phyloP scores from a whole-genome alignment of 1,140 invertebrate species.

The Drosophila willistoni region DNA sequence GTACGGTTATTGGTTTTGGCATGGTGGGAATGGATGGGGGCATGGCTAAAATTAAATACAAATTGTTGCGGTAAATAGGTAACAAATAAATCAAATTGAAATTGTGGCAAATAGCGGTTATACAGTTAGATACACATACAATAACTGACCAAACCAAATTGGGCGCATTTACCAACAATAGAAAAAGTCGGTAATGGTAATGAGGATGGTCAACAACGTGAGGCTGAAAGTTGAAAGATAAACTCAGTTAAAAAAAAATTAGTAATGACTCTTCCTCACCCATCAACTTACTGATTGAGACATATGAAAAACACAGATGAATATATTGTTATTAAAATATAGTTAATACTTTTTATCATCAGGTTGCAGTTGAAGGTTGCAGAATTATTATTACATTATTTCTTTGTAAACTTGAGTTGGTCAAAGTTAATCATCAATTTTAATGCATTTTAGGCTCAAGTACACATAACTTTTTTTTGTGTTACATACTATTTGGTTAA shows the following conservation, averaged over 20 bases:
- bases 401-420: too few relatives aligned
- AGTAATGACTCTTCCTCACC: background rate
- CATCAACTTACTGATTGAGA: background rate
- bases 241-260: background rate
- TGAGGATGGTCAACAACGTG: conserved; percentile 12
- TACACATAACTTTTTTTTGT: background rate
- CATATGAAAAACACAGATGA: background rate
- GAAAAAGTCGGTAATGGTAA: conserved; percentile 12
- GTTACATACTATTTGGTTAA: background rate
- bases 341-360: background rate
- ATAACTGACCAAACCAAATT: conserved; percentile 36
- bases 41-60: conserved; percentile 54
- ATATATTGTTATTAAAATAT: too few relatives aligned
- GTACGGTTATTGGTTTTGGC: conserved; percentile 61
- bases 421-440: conserved; percentile 3
- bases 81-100: conserved; percentile 75
- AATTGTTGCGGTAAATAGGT: conserved; percentile 67
- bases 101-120: conserved; percentile 70
- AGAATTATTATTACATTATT: background rate
- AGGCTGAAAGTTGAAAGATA: background rate
- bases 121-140: conserved; percentile 55
- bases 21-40: conserved; percentile 35
- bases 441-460: background rate
- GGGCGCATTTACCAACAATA: conserved; percentile 6
- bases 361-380: conserved; percentile 3